Percentiles rank a stretch among this genome's conserved stretches.
These are phyloP conservation scores for Rhynchopsitta pachyrhyncha DNA, from an alignment of 2,113 vertebrate species.

Conservation along the genomic window DNA sequence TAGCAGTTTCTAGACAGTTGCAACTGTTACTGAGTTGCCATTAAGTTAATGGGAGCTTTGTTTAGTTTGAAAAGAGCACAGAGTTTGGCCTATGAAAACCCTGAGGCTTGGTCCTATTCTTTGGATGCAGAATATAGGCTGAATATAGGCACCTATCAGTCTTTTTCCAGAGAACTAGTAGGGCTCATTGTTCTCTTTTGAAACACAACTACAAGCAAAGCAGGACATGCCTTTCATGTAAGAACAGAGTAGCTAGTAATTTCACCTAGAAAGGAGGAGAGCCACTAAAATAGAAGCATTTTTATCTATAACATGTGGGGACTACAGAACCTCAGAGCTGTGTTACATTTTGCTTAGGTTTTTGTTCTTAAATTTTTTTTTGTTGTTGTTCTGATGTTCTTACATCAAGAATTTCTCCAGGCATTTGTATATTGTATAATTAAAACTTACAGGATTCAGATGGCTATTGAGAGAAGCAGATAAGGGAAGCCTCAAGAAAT, in stretches of 20 bases:
- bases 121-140: neutral
- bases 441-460: neutral
- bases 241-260: neutral
- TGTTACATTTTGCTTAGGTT: neutral
- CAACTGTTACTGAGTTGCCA: neutral
- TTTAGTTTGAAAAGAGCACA: neutral
- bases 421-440: neutral
- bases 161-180: neutral
- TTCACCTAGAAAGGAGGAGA: neutral
- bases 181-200: neutral
- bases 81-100: neutral
- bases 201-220: neutral
- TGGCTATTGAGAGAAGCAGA: neutral
- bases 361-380: neutral
- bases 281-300: neutral
- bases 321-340: neutral
- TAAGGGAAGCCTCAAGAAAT: constrained; percentile 10
- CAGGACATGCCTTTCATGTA: neutral
- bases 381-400: neutral
- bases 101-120: neutral
- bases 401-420: neutral
- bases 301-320: neutral
- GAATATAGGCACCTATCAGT: neutral
- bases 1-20: neutral
- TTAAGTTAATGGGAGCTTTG: neutral